Base-by-base conservation (phyloP, 1,140 invertebrate genomes). In the Yoshiicerus persimilis region DNA sequence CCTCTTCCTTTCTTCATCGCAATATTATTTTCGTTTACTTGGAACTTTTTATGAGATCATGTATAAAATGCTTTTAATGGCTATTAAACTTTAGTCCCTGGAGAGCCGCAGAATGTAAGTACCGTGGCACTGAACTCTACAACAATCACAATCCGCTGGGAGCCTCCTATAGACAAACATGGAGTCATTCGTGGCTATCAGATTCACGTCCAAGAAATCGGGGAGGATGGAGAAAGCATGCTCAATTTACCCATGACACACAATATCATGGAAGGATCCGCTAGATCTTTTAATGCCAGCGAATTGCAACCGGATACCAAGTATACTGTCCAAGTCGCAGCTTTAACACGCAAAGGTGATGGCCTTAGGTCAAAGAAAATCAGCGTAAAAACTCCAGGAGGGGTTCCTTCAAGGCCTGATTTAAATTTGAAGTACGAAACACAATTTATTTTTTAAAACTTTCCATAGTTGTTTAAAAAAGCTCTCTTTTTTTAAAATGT, bases 171-270 rank as follows among this genome's bases (percentile, higher is more conserved):
- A 91, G 97, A 99, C 90, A 95, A 96, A 88, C 98, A 99, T 92
- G 98, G 98, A n/a, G 96, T 99, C 84, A 99, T 99, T 90, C 95
- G 97, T 39, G 98, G 98, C 4, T 99, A 99, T 93, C 98, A 99
- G 91, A 96, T 99, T 84, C 97, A 98, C 92, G 96, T 98, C 2
- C 97, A 98, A 92, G 98, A 98, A 94, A 94, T 97, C 11, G 95
- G 96, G 91, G 95, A 97, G 91, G 96, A 97, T 96, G 96, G 95
- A 8, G 96, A 96, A 91, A 95, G 94, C 91, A 93, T 97, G 36
- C 93, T 97, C 20, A 97, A 97, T 91, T 96, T 97, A 91, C 96
- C 96, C 20, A 95, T 97, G 93, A 94, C 95, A 16, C 96, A 95
- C 91, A 96, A 97, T 92, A 96, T 98, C 20, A 94, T 96, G 80